phyloP scores from a whole-genome alignment of 2,888 invertebrate species.

The Onthophagus sagittarius region DNA sequence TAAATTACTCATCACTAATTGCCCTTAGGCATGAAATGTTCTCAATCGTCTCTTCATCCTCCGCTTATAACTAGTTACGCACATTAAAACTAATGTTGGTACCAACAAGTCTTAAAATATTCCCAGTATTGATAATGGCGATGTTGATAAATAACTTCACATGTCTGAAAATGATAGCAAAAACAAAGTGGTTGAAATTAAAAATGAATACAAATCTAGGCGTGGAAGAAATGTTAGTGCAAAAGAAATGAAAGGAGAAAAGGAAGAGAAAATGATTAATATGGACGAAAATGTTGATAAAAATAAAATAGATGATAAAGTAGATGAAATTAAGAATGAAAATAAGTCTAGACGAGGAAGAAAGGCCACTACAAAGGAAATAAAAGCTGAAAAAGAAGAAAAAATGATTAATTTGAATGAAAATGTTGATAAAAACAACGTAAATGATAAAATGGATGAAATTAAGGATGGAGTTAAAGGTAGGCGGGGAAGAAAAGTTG shows the following conservation, averaged over 20 bases:
- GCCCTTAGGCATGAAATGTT: too few species aligned
- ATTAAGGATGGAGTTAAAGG: too few species aligned
- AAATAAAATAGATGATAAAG: not conserved
- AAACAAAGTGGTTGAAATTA: not conserved
- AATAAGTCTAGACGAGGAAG: not conserved
- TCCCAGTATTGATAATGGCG: too few species aligned
- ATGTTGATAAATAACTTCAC: too few species aligned
- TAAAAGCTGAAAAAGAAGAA: not conserved
- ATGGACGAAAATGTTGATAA: not conserved
- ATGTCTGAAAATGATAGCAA: not conserved
- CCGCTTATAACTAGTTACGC: too few species aligned
- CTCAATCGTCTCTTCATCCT: too few species aligned
- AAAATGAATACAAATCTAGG: not conserved
- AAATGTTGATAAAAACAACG: not conserved
- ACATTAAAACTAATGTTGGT: too few species aligned
- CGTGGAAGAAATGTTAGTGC: not conserved
- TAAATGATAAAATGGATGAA: too few species aligned
- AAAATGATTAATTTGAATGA: not conserved
- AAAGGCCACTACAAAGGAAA: not conserved
- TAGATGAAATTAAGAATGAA: not conserved
- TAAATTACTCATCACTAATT: too few species aligned
- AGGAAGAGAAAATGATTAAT: not conserved
- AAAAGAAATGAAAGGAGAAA: not conserved
- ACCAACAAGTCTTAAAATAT: too few species aligned
- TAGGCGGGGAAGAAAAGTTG: too few species aligned